Evolutionary conservation across 2,888 invertebrate species (phyloP).

Genomic region (Saturnia japonica): DNA sequence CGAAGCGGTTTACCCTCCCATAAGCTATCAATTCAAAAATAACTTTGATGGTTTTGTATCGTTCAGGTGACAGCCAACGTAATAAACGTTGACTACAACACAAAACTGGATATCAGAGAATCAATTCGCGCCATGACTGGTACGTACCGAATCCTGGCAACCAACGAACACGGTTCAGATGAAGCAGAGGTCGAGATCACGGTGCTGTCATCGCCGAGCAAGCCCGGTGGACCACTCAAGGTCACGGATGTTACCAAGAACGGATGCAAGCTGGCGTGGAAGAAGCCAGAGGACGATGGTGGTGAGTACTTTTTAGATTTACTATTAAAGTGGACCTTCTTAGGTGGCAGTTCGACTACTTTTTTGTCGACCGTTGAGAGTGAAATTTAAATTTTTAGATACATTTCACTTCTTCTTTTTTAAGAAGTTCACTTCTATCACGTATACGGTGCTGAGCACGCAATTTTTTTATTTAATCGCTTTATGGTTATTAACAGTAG

Average conservation of each 20-base stretch:
- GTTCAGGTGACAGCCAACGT: constrained; percentile 86
- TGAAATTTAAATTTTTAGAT: no score
- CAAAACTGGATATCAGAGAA: constrained; percentile 91
- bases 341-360: no score
- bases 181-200: constrained; percentile 97
- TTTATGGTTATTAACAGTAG: no score
- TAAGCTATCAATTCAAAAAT: no score
- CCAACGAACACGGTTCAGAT: constrained; percentile 95
- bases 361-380: no score
- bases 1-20: no score
- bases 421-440: no score
- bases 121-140: constrained; percentile 93
- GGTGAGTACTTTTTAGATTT: no score
- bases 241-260: constrained; percentile 94
- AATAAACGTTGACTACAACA: constrained; percentile 94
- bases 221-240: constrained; percentile 94
- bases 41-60: background rate
- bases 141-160: constrained; percentile 93
- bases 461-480: background rate
- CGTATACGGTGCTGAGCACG: no score
- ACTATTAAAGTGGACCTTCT: no score
- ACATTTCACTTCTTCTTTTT: no score
- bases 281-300: constrained; percentile 96
- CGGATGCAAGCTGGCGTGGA: constrained; percentile 95
- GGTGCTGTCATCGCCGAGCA: constrained; percentile 90